Percentiles rank a stretch among this genome's conserved stretches.
Evolutionary conservation across 2,797 vertebrate species (phyloP).

Genomic region (Parotocinclus haroldoi): DNA sequence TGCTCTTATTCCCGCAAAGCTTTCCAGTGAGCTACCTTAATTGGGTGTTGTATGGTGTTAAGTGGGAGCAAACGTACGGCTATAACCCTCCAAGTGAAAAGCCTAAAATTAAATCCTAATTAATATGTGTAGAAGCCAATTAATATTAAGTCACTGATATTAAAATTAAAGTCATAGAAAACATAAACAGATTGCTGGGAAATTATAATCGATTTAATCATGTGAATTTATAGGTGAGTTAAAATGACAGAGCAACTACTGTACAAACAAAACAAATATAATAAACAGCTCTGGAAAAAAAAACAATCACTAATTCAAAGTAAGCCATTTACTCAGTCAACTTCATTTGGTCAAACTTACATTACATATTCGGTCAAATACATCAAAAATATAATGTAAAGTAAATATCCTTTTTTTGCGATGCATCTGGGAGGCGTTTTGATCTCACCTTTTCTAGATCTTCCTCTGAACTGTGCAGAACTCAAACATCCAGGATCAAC

Average conservation of each 20-base stretch:
- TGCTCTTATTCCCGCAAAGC: slow-evolving; percentile 33
- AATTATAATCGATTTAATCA: slow-evolving; percentile 8
- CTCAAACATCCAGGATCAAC: too few relatives aligned
- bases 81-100: slow-evolving; percentile 37
- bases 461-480: too few relatives aligned
- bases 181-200: slow-evolving; percentile 33
- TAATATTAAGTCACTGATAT: slow-evolving; percentile 31
- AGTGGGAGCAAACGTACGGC: slow-evolving; percentile 40
- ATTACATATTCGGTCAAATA: too few relatives aligned
- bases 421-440: too few relatives aligned
- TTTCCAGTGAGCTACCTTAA: slow-evolving; percentile 38
- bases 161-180: slow-evolving; percentile 31
- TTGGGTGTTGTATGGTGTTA: slow-evolving; percentile 39
- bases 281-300: too few relatives aligned
- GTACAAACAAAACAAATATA: too few relatives aligned
- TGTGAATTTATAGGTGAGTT: not conserved
- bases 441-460: too few relatives aligned
- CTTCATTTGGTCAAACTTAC: too few relatives aligned
- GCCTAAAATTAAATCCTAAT: slow-evolving; percentile 42
- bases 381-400: too few relatives aligned
- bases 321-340: too few relatives aligned
- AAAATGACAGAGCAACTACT: not conserved
- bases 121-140: slow-evolving; percentile 32
- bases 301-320: too few relatives aligned
- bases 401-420: too few relatives aligned